phyloP scores from a whole-genome alignment of 2,797 vertebrate species.

The Serranus cabrilla region DNA sequence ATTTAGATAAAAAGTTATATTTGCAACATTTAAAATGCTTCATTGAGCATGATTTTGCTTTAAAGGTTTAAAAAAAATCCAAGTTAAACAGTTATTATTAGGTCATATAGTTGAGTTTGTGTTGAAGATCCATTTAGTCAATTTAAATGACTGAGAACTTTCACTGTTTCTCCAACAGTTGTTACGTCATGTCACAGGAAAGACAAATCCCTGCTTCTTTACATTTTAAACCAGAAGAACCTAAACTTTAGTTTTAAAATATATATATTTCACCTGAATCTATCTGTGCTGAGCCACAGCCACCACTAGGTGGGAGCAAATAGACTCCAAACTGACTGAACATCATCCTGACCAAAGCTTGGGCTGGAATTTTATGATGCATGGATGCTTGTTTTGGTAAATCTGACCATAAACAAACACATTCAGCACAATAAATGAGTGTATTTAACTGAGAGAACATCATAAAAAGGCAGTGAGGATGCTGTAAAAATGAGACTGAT shows the following conservation, averaged over 20 bases:
- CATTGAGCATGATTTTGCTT: no score
- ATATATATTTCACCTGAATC: background rate
- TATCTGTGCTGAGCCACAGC: conserved; percentile 14
- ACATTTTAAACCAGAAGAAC: background rate
- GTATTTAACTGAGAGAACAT: background rate
- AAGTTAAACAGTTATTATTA: no score
- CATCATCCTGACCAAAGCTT: background rate
- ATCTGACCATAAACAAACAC: conserved; percentile 11
- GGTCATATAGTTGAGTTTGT: no score
- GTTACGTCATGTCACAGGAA: no score
- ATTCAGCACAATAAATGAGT: background rate
- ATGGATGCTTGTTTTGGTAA: background rate
- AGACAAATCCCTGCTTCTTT: no score
- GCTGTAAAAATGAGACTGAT: background rate
- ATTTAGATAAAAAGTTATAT: no score
- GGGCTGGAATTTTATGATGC: background rate
- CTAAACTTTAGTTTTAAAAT: background rate
- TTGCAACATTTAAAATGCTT: no score
- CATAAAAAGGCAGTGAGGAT: background rate
- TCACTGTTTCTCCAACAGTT: no score
- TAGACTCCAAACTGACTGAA: conserved; percentile 9
- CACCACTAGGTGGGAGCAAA: conserved; percentile 79
- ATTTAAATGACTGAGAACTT: no score
- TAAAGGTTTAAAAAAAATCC: no score
- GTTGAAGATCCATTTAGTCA: no score